Evolutionary conservation across 2,797 vertebrate species (phyloP), one percentile per base, ranked within the genome.

Genomic region (Cuniculus paca): DNA sequence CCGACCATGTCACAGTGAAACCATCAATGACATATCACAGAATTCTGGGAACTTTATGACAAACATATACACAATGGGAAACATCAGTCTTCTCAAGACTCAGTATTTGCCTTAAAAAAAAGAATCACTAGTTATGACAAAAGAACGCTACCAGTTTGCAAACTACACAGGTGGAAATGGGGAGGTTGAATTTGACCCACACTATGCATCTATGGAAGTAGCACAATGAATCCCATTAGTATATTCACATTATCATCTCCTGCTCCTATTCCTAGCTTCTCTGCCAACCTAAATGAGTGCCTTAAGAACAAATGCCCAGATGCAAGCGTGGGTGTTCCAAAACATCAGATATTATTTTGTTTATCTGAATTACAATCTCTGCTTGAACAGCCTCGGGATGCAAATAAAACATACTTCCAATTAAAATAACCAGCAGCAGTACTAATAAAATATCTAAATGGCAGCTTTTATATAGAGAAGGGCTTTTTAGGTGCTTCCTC

Each of bases 361-460:
- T 96, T 96, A 92, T 87, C 72, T 96, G 94, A 96, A 96, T 95
- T 95, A 96, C 70, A 95, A 95, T 94, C 88, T 95, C 86, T 86
- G 81, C 60, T 92, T 84, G 50, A 97, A 92, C 42, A 88, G 90
- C 85, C 85, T 77, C 42, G 0, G 52, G 95, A 88, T 78, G 63
- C 85, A 97, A 96, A 95, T 96, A 97, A 97, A 96, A 96, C 93
- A 95, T 52, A 96, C 31, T 83, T 80, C 78, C 97, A 95, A 97
- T 94, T 95, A 96, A 97, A 97, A 94, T 88, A 95, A 93, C 90
- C 92, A 97, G 94, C 39, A 93, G 81, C 68, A 68, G 84, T 91
- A 90, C 92, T 91, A 97, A 95, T 96, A 96, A 97, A 95, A 97
- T 90, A 95, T 72, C 85, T 89, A 88, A 95, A 96, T 93, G 92